Conservation (phyloP, 2,113 vertebrate species). For the Corydoras maculifer region DNA sequence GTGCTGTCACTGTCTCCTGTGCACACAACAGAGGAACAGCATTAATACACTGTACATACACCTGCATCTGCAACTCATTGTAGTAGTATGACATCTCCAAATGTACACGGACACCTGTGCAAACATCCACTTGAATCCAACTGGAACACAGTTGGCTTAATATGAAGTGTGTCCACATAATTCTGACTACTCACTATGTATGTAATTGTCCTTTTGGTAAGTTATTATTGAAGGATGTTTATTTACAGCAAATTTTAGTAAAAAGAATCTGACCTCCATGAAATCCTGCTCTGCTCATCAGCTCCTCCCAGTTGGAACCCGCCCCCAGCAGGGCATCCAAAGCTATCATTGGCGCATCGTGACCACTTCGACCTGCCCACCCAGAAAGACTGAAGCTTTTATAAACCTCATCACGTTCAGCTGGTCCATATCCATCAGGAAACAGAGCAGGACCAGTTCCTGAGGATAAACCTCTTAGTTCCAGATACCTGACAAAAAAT, state of each 20-base stretch:
- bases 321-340: slow-evolving; percentile 70
- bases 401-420: slow-evolving; percentile 67
- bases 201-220: too few species aligned
- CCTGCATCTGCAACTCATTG: too few species aligned
- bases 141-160: too few species aligned
- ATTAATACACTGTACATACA: background rate
- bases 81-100: too few species aligned
- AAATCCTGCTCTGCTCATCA: slow-evolving; percentile 66
- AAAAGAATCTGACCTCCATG: slow-evolving; percentile 65
- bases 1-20: slow-evolving; percentile 76
- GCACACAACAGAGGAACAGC: background rate
- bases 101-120: background rate
- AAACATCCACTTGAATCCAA: too few species aligned
- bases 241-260: background rate
- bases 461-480: slow-evolving; percentile 59
- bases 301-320: slow-evolving; percentile 63
- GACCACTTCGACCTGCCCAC: slow-evolving; percentile 74
- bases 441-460: slow-evolving; percentile 56
- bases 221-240: background rate
- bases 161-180: too few species aligned
- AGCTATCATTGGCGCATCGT: slow-evolving; percentile 80
- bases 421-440: slow-evolving; percentile 57
- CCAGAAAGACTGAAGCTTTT: slow-evolving; percentile 67
- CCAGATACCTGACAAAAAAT: slow-evolving; percentile 64
- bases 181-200: too few species aligned